Conservation (phyloP, 2,113 vertebrate genomes). For the Scytalopus superciliaris region DNA sequence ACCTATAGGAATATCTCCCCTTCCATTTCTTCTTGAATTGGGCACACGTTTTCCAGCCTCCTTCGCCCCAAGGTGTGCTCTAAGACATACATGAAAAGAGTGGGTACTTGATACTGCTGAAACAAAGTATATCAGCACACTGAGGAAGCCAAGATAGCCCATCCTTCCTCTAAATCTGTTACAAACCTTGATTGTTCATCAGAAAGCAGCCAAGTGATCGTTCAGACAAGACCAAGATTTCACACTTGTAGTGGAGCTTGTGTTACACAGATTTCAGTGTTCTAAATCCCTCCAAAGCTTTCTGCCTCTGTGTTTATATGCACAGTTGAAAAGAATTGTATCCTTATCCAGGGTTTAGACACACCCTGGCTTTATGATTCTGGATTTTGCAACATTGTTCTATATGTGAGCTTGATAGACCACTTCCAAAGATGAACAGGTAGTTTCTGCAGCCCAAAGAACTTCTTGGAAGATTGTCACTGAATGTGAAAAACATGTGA, state of each 20-base stretch:
- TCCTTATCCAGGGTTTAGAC: not conserved
- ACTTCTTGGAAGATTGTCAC: not conserved
- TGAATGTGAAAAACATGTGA: not conserved
- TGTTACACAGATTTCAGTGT: not conserved
- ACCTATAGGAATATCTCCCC: not conserved
- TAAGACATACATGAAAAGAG: not conserved
- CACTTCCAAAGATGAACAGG: not conserved
- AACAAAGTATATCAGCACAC: not conserved
- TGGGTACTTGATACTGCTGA: not conserved
- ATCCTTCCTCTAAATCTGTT: not conserved
- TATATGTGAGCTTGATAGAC: not conserved
- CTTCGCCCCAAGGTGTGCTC: not conserved
- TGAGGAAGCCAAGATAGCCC: not conserved
- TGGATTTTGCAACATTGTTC: not conserved
- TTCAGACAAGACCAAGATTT: not conserved
- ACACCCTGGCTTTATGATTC: not conserved
- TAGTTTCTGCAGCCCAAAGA: not conserved
- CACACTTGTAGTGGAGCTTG: not conserved
- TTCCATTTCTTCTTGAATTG: not conserved
- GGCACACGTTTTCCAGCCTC: not conserved
- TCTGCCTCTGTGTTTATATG: not conserved
- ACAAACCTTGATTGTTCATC: not conserved
- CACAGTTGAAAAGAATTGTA: not conserved
- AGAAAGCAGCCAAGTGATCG: not conserved
- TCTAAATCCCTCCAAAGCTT: not conserved